Base-by-base conservation (phyloP, 2,888 invertebrate genomes). In the Alcis repandata region DNA sequence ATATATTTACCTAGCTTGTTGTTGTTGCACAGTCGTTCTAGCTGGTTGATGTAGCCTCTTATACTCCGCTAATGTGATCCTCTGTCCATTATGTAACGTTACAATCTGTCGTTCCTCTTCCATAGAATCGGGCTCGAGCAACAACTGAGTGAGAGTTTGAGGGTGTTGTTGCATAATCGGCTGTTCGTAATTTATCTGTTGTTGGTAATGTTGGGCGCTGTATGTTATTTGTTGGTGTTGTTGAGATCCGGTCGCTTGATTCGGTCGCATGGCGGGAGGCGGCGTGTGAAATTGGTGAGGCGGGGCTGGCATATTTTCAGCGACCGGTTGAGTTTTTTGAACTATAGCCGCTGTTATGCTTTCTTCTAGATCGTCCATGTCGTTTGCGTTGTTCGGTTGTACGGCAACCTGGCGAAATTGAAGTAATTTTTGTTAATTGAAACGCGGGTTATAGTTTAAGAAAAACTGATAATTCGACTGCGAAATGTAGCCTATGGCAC, bases 281-380 rank as follows among this genome's bases (percentile, higher is more conserved):
- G 85, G 82, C 0, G 87, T 79, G 64, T 87, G 86, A 70, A 83
- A 90, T 59, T 89, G 89, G 61, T 85, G 89, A 0, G 86, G 80
- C 3, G 79, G 59, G 8, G 76, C 71, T 46, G 69, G 82, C 51
- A 83, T 73, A 49, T 73, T 80, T 10, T 91, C 90, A 20, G 71
- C 83, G 1, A 87, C 85, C 0, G 87, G 82, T 68, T 65, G 71
- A 22, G 87, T 87, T 67, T 92, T 93, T 45, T 87, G 88, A 15
- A 94, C 83, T 68, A 94, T 92, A 2, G 94, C 94, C 3, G 94
- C 94, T 9, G 93, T 91, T 65, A 94, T 94, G 70, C 94, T 94
- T 43, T 94, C 93, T 75, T 94, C 94, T 32, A 94, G 84, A 77
- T 94, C 94, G 63, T 93, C 94, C 89, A 93, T 89, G 62, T 93